Conservation (phyloP, 1,140 invertebrate genomes). For the Ctenoplectra terminalis region DNA sequence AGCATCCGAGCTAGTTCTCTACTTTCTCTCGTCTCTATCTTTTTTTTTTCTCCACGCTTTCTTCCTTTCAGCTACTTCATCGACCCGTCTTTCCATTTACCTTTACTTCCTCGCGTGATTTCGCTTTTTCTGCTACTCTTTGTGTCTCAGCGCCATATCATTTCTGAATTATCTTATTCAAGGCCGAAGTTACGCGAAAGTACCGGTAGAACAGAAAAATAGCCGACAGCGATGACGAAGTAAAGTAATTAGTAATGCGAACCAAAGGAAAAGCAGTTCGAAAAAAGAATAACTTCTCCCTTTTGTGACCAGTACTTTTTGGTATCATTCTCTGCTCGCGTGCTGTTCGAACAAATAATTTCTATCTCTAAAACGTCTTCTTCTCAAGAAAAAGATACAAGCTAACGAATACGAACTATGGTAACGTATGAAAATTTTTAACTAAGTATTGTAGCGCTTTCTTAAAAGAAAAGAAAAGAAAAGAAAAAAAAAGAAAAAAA, state of each 20-base stretch:
- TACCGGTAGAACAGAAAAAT: not conserved
- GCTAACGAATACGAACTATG: too few relatives aligned
- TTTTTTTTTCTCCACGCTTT: not conserved
- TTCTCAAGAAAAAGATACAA: too few relatives aligned
- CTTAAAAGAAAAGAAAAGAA: too few relatives aligned
- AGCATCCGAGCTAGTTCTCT: not conserved
- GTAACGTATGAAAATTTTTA: too few relatives aligned
- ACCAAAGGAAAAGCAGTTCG: not conserved
- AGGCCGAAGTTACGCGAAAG: not conserved
- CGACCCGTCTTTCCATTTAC: not conserved
- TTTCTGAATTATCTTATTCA: constrained; percentile 15
- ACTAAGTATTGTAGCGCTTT: too few relatives aligned
- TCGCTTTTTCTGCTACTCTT: too few relatives aligned
- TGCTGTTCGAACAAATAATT: too few relatives aligned
- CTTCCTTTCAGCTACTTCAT: not conserved
- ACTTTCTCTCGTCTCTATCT: too few relatives aligned
- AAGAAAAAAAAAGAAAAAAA: too few relatives aligned
- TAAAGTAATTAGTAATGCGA: constrained; percentile 13
- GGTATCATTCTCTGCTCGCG: too few relatives aligned
- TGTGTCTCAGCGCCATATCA: not conserved
- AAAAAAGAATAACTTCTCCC: not conserved
- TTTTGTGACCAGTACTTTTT: not conserved
- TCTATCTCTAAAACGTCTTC: too few relatives aligned
- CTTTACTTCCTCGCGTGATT: not conserved
- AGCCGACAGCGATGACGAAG: not conserved